Conservation (phyloP, 2,888 invertebrate species). For the Drosophila kokeensis region DNA sequence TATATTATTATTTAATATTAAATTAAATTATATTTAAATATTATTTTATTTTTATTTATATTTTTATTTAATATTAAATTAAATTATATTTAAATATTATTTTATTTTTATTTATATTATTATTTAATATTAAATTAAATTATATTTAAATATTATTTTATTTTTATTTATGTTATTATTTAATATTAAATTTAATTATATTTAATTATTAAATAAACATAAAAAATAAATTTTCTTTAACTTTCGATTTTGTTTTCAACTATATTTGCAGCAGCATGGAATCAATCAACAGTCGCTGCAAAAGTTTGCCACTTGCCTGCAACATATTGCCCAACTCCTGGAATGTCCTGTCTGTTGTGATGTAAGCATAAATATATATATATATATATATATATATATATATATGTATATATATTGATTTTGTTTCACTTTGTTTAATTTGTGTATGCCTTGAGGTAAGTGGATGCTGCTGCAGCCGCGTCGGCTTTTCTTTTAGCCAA, state of each 20-base stretch:
- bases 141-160: background rate
- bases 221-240: background rate
- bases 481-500: slow-evolving; percentile 4
- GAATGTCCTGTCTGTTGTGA: slow-evolving; percentile 86
- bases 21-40: background rate
- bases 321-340: slow-evolving; percentile 85
- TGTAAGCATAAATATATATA: slow-evolving; percentile 73
- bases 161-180: too few species aligned
- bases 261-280: slow-evolving; percentile 73
- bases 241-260: slow-evolving; percentile 2
- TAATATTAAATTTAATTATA: too few species aligned
- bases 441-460: slow-evolving; percentile 31
- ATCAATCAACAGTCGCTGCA: slow-evolving; percentile 85
- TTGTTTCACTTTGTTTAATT: slow-evolving; percentile 5
- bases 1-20: too few species aligned
- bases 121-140: too few species aligned
- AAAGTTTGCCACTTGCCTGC: slow-evolving; percentile 85
- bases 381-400: background rate
- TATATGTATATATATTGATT: background rate
- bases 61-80: too few species aligned
- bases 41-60: background rate
- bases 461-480: slow-evolving; percentile 7
- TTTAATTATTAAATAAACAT: background rate
- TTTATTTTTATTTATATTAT: background rate
- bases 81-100: background rate